phyloP scores from a whole-genome alignment of 1,140 invertebrate species.

The Melitaea cinxia region DNA sequence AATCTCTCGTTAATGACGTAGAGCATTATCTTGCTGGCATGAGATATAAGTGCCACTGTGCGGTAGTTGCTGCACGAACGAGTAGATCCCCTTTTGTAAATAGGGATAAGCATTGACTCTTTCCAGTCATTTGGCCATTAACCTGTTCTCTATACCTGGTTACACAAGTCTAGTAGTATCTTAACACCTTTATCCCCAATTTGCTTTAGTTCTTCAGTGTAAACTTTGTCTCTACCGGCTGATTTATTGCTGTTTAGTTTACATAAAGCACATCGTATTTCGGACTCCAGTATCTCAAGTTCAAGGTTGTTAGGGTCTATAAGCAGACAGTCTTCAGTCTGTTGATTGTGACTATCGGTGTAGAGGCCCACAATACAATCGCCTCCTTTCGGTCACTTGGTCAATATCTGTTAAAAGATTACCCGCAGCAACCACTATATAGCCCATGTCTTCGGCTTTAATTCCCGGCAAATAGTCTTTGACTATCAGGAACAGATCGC shows the following conservation, averaged over 20 bases:
- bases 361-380: too few species aligned
- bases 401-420: constrained; percentile 8
- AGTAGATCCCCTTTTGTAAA: constrained; percentile 38
- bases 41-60: too few species aligned
- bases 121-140: constrained; percentile 38
- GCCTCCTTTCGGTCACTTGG: too few species aligned
- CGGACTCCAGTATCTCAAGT: too few species aligned
- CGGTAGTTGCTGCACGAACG: constrained; percentile 28
- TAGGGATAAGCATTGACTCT: constrained; percentile 28
- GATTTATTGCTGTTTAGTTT: constrained; percentile 31
- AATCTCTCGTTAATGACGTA: constrained; percentile 26
- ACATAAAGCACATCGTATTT: too few species aligned
- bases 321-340: too few species aligned
- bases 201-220: constrained; percentile 31
- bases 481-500: constrained; percentile 26
- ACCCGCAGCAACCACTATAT: constrained; percentile 12
- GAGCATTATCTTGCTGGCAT: constrained; percentile 37
- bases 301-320: too few species aligned
- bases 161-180: constrained; percentile 26
- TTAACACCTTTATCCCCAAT: constrained; percentile 27
- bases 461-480: constrained; percentile 18
- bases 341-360: too few species aligned
- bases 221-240: constrained; percentile 28
- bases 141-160: constrained; percentile 33
- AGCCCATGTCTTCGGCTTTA: constrained; percentile 26